These are phyloP conservation scores for Euphydryas editha DNA, from an alignment of 2,888 invertebrate genomes.

Conservation along the genomic window DNA sequence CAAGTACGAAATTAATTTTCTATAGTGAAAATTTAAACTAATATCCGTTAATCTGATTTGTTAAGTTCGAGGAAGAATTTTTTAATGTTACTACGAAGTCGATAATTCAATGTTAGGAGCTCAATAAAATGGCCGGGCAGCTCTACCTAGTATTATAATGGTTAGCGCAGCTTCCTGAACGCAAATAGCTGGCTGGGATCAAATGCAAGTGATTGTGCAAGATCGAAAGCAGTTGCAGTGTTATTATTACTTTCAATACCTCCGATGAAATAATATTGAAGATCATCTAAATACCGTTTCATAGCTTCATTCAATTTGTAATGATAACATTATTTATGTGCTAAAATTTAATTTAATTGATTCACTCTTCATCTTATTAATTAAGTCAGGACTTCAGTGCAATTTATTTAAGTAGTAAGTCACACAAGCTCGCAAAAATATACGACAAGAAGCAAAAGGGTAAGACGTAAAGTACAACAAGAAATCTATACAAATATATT, in stretches of 20 bases:
- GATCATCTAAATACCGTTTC: conserved; percentile 2
- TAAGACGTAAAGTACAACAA: too few species aligned
- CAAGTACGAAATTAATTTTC: background rate
- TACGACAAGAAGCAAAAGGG: too few species aligned
- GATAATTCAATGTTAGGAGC: conserved; percentile 33
- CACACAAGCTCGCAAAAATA: too few species aligned
- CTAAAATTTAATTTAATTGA: background rate
- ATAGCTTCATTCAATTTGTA: background rate
- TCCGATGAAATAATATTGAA: conserved; percentile 10
- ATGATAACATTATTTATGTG: conserved; percentile 6
- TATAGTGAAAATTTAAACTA: conserved; percentile 7
- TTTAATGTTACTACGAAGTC: conserved; percentile 26
- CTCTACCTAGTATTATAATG: conserved; percentile 40
- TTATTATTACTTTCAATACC: conserved; percentile 35
- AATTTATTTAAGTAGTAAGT: too few species aligned
- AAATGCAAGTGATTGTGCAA: conserved; percentile 60
- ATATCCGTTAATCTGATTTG: background rate
- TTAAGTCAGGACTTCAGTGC: background rate
- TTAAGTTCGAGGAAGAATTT: conserved; percentile 22
- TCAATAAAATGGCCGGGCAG: conserved; percentile 29
- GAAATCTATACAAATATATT: too few species aligned
- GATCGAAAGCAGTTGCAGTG: conserved; percentile 48
- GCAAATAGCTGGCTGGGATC: conserved; percentile 61
- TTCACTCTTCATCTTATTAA: background rate
- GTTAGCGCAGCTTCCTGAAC: conserved; percentile 58